Evolutionary conservation across 2,113 vertebrate species (phyloP).

Genomic region (Carlito syrichta): DNA sequence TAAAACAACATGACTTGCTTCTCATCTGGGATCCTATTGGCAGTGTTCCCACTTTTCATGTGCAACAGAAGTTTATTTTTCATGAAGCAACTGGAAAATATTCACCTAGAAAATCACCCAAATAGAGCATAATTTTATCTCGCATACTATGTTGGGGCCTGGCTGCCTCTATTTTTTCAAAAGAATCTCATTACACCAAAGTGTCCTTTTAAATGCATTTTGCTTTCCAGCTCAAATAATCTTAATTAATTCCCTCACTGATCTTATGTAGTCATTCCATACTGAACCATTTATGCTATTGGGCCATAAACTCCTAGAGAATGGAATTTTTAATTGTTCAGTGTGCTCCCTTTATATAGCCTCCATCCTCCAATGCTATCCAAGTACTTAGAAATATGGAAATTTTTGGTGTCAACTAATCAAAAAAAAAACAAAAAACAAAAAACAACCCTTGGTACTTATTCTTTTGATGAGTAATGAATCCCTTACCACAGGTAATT

Average conservation of each 20-base stretch:
- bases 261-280: slow-evolving; percentile 33
- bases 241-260: slow-evolving; percentile 58
- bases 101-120: slow-evolving; percentile 32
- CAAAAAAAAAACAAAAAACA: no score
- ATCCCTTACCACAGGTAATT: slow-evolving; percentile 51
- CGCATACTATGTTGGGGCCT: background rate
- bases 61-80: background rate
- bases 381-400: slow-evolving; percentile 53
- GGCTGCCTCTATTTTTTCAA: background rate
- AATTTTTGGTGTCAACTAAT: slow-evolving; percentile 50
- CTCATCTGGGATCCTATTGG: background rate
- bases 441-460: slow-evolving; percentile 69
- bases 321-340: slow-evolving; percentile 50
- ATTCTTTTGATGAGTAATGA: slow-evolving; percentile 72
- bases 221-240: slow-evolving; percentile 52
- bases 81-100: slow-evolving; percentile 41
- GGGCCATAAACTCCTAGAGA: slow-evolving; percentile 43
- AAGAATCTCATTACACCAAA: slow-evolving; percentile 30
- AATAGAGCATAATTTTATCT: slow-evolving; percentile 33
- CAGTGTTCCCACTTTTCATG: background rate
- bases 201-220: slow-evolving; percentile 47
- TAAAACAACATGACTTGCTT: background rate
- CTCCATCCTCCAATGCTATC: slow-evolving; percentile 11
- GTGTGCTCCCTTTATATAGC: slow-evolving; percentile 11
- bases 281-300: slow-evolving; percentile 19